Percentiles rank a stretch among this genome's conserved stretches.
These are phyloP conservation scores for Ormia ochracea DNA, from an alignment of 2,888 invertebrate species.

Conservation along the genomic window DNA sequence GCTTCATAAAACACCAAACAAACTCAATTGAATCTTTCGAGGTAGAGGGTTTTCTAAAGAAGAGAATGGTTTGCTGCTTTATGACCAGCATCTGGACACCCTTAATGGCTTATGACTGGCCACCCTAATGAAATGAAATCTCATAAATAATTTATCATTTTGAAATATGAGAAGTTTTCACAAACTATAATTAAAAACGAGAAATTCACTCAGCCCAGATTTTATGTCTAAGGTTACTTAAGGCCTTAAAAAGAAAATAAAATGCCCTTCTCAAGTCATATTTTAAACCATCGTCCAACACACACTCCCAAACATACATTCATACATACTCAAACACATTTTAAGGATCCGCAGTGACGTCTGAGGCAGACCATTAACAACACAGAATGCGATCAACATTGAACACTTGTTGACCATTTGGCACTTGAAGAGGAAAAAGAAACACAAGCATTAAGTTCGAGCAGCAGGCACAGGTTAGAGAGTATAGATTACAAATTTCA, in stretches of 20 bases:
- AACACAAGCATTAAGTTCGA: slow-evolving; percentile 36
- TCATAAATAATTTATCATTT: slow-evolving; percentile 54
- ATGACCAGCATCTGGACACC: too few relatives aligned
- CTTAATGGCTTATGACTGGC: neutral
- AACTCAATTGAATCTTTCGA: too few relatives aligned
- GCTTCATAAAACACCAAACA: too few relatives aligned
- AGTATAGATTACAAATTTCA: slow-evolving; percentile 60
- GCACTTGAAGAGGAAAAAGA: slow-evolving; percentile 22
- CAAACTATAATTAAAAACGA: slow-evolving; percentile 59
- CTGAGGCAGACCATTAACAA: slow-evolving; percentile 33
- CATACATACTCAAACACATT: neutral
- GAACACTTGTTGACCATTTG: slow-evolving; percentile 62
- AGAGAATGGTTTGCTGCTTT: neutral
- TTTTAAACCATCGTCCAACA: neutral
- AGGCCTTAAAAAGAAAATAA: slow-evolving; percentile 17
- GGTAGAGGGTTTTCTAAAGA: too few relatives aligned
- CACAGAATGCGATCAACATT: slow-evolving; percentile 19
- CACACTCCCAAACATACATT: neutral
- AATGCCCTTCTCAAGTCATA: slow-evolving; percentile 4
- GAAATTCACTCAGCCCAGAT: slow-evolving; percentile 54
- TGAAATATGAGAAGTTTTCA: slow-evolving; percentile 63
- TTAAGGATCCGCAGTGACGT: slow-evolving; percentile 37
- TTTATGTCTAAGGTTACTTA: slow-evolving; percentile 55
- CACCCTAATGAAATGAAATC: slow-evolving; percentile 35
- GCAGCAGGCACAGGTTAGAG: slow-evolving; percentile 61